A percentile compares a stretch with the other conserved stretches of the same genome.
Evolutionary conservation across 1,140 invertebrate species (phyloP).

Genomic region (Planococcus citri): DNA sequence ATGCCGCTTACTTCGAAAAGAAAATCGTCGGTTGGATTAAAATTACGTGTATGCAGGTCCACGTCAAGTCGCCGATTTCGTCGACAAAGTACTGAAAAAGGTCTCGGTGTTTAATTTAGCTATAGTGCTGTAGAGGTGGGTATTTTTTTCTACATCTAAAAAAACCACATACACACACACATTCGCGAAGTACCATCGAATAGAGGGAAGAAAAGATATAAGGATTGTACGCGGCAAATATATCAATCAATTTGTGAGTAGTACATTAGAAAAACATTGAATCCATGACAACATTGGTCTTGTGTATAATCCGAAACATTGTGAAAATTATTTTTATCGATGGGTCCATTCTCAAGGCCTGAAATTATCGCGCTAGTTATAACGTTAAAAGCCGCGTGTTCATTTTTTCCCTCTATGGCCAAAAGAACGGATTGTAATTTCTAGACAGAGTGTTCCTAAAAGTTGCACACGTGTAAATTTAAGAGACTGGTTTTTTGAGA

Average conservation of each 20-base stretch:
- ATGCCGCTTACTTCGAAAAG: no score
- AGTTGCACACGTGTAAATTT: no score
- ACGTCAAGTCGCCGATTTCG: background rate
- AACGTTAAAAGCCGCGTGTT: background rate
- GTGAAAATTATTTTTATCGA: background rate
- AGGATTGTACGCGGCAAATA: background rate
- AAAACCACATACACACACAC: no score
- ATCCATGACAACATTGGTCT: slow-evolving; percentile 6
- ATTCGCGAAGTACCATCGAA: no score
- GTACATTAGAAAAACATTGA: slow-evolving; percentile 1
- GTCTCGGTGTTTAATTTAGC: no score
- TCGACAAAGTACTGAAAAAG: background rate
- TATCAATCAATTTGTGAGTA: background rate
- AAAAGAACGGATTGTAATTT: background rate
- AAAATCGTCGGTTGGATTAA: no score
- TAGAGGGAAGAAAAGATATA: background rate
- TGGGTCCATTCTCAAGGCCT: slow-evolving; percentile 1
- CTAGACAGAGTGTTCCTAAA: background rate
- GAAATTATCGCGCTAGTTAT: background rate
- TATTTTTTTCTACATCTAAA: no score
- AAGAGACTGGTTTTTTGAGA: no score
- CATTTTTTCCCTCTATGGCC: background rate
- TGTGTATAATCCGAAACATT: background rate
- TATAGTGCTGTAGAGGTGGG: no score
- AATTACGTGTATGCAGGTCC: no score